These are phyloP conservation scores for Glaucomys volans DNA, from an alignment of 2,113 vertebrate species.

Conservation along the genomic window DNA sequence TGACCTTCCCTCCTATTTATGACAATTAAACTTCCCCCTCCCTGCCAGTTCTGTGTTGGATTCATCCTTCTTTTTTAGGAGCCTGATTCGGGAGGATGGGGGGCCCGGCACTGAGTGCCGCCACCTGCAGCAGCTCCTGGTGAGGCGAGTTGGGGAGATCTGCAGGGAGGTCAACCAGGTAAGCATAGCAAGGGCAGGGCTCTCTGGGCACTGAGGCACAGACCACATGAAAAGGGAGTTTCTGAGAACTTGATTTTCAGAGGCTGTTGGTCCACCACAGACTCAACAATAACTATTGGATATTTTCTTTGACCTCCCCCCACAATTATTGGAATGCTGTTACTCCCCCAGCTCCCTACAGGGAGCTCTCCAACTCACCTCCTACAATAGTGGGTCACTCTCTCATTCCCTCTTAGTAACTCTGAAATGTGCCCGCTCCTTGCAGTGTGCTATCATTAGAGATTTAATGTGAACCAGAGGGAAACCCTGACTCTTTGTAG, in stretches of 20 bases:
- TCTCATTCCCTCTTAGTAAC: background rate
- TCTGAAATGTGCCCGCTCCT: background rate
- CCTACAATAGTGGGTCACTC: background rate
- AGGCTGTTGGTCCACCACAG: background rate
- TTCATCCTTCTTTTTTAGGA: slow-evolving; percentile 65
- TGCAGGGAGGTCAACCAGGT: slow-evolving; percentile 98
- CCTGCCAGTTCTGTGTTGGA: background rate
- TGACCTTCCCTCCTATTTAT: background rate
- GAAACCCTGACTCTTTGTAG: background rate
- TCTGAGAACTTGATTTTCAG: background rate
- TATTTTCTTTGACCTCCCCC: background rate
- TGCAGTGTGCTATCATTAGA: background rate
- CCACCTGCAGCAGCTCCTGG: slow-evolving; percentile 92
- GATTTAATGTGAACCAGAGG: background rate
- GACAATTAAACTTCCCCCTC: background rate
- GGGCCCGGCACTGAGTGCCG: slow-evolving; percentile 90
- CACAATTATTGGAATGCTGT: background rate
- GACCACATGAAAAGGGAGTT: background rate
- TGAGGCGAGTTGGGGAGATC: slow-evolving; percentile 95
- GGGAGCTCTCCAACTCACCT: background rate
- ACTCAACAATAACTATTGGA: background rate
- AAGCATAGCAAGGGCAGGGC: slow-evolving; percentile 39
- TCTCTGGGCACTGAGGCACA: background rate
- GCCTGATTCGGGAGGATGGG: slow-evolving; percentile 84
- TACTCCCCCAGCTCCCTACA: background rate